Evolutionary conservation across 2,888 invertebrate species (phyloP), one percentile per base, ranked within the genome.

Genomic region (Apamea monoglypha): DNA sequence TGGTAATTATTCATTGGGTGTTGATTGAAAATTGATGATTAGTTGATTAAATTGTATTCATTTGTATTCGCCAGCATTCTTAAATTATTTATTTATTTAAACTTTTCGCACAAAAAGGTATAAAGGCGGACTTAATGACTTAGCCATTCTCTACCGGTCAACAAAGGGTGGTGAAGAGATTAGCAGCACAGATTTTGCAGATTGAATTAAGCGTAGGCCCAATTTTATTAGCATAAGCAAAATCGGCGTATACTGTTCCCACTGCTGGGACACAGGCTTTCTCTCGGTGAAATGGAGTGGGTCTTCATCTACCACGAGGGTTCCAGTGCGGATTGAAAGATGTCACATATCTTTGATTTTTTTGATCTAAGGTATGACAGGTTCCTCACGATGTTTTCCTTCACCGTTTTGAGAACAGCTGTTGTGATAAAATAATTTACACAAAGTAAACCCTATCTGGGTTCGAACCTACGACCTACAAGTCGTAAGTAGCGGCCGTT

Each of bases 1-100:
- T 71, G 83, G 1, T 78, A 47, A 67, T 78, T 59, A 12, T 7
- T 74, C 32, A 5, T 12, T 32, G 5, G 32, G 32, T 50, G 18
- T 29, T 76, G 29, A 67, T 75, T 76, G 18, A 36, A 68, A 29
- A 61, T 76, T 53, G 29, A 56, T 56, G 36, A 36, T 12, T 61
- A 68, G 4, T 53, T 59, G 6, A 69, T 61, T 44, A 44, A 40
- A 56, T 64, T 67, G 6, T 29, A 50, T 29, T 36, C 2, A 53
- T 74, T 61, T 36, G 8, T 29, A 40, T 64, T n/a, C 10, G 18
- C 44, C 3, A 16, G n/a, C 25, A 21, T 16, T 36, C 10, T 47
- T 53, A 64, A 8, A 56, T 56, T 25, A 75, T 32, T 53, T 40
- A 40, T 40, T 7, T 40, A 40, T 40, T 36, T 36, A 36, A 36